Conservation (phyloP, 2,797 vertebrate species). For the Kryptolebias ocellatus region DNA sequence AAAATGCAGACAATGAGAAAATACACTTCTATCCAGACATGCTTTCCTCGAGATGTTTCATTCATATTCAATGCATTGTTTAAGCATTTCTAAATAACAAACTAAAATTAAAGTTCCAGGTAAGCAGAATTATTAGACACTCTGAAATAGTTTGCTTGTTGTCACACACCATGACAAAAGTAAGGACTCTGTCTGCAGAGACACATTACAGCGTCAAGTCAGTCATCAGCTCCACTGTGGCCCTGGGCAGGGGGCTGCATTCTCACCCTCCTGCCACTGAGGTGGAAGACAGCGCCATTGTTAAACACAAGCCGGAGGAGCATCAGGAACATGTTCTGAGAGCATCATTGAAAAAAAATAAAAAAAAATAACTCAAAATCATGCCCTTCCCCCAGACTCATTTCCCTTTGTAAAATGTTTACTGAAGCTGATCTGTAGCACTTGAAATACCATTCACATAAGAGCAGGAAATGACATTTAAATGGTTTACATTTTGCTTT, state of each 20-base stretch:
- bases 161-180: slow-evolving; percentile 1
- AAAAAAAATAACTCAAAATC: background rate
- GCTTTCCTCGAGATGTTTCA: too few species aligned
- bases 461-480: slow-evolving; percentile 14
- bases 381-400: background rate
- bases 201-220: background rate
- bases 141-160: background rate
- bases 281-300: slow-evolving; percentile 46
- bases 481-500: background rate
- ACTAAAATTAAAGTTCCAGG: background rate
- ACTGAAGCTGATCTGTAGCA: slow-evolving; percentile 21
- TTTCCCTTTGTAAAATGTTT: slow-evolving; percentile 16
- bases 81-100: background rate
- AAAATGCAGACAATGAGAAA: too few species aligned
- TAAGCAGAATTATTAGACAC: background rate
- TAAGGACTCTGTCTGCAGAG: slow-evolving; percentile 19
- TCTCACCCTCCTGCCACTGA: slow-evolving; percentile 37
- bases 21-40: too few species aligned
- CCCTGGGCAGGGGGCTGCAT: slow-evolving; percentile 11
- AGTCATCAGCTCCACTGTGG: slow-evolving; percentile 13
- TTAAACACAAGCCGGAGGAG: slow-evolving; percentile 50
- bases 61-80: background rate
- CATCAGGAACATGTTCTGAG: slow-evolving; percentile 15
- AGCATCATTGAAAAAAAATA: slow-evolving; percentile 18
- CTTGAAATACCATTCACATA: slow-evolving; percentile 10